Conservation (phyloP, 2,888 invertebrate genomes). For the Cremastinae sp. region DNA sequence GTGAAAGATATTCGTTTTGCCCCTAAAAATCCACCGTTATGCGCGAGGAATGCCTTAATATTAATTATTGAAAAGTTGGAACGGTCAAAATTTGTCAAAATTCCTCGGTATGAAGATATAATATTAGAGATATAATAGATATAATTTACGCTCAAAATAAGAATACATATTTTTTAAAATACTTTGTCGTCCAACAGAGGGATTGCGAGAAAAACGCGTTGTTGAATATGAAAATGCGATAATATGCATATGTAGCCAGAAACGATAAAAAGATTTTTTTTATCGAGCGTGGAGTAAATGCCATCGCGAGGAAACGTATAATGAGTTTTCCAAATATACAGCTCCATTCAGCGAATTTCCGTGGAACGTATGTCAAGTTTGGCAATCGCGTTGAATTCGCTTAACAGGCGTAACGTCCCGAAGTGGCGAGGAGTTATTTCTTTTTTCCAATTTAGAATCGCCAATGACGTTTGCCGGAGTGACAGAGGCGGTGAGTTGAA, state of each 20-base stretch:
- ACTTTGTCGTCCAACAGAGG: no score
- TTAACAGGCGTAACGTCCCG: slow-evolving; percentile 63
- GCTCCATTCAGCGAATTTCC: slow-evolving; percentile 2
- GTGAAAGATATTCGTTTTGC: no score
- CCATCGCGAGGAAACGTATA: slow-evolving; percentile 35
- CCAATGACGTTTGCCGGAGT: slow-evolving; percentile 20
- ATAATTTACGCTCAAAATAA: no score
- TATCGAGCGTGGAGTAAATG: slow-evolving; percentile 2
- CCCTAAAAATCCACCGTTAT: no score
- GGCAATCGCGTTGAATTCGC: slow-evolving; percentile 64
- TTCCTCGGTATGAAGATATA: no score
- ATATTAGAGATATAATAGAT: no score
- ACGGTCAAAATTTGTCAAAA: no score
- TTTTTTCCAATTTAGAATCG: slow-evolving; percentile 27
- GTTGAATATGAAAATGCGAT: no score
- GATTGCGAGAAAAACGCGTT: no score
- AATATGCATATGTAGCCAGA: not conserved
- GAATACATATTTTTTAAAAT: no score
- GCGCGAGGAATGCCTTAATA: no score
- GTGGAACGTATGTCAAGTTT: slow-evolving; percentile 62
- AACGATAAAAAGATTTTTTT: slow-evolving; percentile 32
- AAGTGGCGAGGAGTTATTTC: slow-evolving; percentile 18
- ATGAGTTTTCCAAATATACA: slow-evolving; percentile 59
- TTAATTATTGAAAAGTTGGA: no score
- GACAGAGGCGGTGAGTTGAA: not conserved